A percentile compares a stretch with the other conserved stretches of the same genome.
phyloP scores from a whole-genome alignment of 2,113 vertebrate genomes.

The Panurus biarmicus region DNA sequence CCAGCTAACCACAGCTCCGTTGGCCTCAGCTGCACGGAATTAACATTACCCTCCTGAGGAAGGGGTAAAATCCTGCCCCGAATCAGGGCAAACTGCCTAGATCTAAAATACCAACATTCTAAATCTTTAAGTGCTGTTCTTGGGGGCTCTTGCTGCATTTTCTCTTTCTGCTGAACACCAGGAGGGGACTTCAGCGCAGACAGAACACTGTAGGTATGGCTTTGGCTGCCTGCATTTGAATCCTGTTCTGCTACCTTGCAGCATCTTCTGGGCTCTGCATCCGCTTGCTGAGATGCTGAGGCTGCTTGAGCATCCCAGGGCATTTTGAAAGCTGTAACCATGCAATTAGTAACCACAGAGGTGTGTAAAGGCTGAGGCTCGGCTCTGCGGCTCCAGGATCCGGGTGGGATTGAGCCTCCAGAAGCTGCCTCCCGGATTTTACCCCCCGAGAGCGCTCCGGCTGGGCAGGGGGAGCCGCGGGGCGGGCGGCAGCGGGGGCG shows the following conservation, averaged over 20 bases:
- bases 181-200: accelerated
- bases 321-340: neutral
- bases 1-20: accelerated
- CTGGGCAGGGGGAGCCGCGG: neutral
- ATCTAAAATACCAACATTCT: accelerated
- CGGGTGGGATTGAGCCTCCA: accelerated
- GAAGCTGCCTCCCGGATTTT: accelerated
- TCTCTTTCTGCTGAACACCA: neutral
- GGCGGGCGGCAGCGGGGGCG: neutral
- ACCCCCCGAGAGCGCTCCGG: accelerated
- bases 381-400: accelerated
- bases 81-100: neutral
- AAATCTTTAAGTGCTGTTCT: accelerated
- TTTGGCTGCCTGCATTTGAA: neutral
- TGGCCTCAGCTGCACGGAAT: neutral
- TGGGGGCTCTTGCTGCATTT: accelerated
- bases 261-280: no score
- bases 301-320: accelerated
- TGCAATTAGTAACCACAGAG: accelerated
- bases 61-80: neutral
- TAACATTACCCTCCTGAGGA: accelerated
- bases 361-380: accelerated
- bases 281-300: accelerated
- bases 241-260: accelerated
- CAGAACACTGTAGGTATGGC: accelerated